Base-by-base conservation (phyloP, 2,113 vertebrate genomes). In the Tupaia tana region DNA sequence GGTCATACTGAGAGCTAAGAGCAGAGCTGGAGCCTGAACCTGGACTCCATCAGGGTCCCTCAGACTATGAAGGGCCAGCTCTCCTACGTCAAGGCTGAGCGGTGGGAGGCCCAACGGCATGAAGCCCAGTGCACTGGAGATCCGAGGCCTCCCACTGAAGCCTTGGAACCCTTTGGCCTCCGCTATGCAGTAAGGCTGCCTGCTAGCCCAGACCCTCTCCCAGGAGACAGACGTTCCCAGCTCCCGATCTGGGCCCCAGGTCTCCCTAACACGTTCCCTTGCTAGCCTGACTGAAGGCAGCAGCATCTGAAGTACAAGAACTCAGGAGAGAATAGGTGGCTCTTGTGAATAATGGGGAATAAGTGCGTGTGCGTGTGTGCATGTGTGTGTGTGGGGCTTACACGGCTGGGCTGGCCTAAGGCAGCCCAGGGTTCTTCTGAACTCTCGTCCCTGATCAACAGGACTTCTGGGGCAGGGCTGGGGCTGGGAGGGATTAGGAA, bases 401-500 rank as follows among this genome's bases (percentile, higher is more conserved):
- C 77, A 77, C 18, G 78, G 58, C 54, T 74, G 25, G 87, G 24
- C 29, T 66, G 82, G 88, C 20, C 59, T 20, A 9, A 85, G 81
- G 61, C 27, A 64, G 86, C 61, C 25, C n/a, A 43, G 91, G 59
- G 70, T 81, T 86, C 91, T 91, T 87, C 59, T 79, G 52, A 95
- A 78, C 75, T 34, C 52, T 75, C 22, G 52, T 95, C 25, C 31
- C 52, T 15, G 69, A 87, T 93, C n/a, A 77, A 18, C 88, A 92
- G 88, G 31, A 54, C 64, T 95, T 64, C 24, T 63, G 34, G 74
- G 94, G 67, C 84, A 91, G 80, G 82, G 92, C 84, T 58, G 58
- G 84, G 54, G 66, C 69, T 94, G 75, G 90, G 90, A 1, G n/a
- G 95, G 90, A 75, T 86, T 75, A 63, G 92, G 85, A 96, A 78